Evolutionary conservation across 2,113 vertebrate species (phyloP), one percentile per base, ranked within the genome.

Genomic region (Uria aalge): DNA sequence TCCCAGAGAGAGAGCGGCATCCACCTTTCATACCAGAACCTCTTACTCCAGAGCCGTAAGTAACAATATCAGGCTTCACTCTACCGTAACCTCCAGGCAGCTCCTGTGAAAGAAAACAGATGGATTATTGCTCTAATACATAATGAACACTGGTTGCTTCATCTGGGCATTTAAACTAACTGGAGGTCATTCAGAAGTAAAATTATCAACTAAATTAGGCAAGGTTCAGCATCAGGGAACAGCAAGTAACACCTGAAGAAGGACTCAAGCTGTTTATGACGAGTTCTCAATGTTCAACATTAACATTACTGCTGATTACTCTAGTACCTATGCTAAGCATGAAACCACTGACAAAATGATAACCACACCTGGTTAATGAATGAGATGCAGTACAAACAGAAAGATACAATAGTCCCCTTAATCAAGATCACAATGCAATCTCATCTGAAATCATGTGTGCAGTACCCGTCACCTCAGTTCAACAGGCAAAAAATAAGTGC

Each of bases 1-100:
- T 99, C 50, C 99, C 99, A 3, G 99, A 99, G 68, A 99, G 98
- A 5, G 99, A 99, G 66, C 99, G 99, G 72, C 99, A 99, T 6
- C 99, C 99, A 29, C 99, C 99, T 90, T 99, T 99, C 98, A 99
- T 98, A 7, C 99, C 99, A 3, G 99, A 99, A 15, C 99, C 99
- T 41, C 99, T 98, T 62, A 99, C 99, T 7, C 99, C 99, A 17
- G 99, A 99, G 41, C 99, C 99, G 0, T 99, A 99, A 18, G 99
- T 99, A 74, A 99, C 99, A 12, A 99, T 99, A 64, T 99, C 99
- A 9, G 99, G 99, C 92, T 99, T 99, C 96, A 99, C 98, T 56
- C 99, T 98, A 76, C 99, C 99, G 0, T 99, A 99, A 40, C 99
- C 99, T 34, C 99, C 99, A 4, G 99, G 99, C 47, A 99, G 98